Percentiles rank a stretch among this genome's conserved stretches.
These are phyloP conservation scores for Lacerta agilis DNA, from an alignment of 2,797 vertebrate genomes.

Conservation along the genomic window DNA sequence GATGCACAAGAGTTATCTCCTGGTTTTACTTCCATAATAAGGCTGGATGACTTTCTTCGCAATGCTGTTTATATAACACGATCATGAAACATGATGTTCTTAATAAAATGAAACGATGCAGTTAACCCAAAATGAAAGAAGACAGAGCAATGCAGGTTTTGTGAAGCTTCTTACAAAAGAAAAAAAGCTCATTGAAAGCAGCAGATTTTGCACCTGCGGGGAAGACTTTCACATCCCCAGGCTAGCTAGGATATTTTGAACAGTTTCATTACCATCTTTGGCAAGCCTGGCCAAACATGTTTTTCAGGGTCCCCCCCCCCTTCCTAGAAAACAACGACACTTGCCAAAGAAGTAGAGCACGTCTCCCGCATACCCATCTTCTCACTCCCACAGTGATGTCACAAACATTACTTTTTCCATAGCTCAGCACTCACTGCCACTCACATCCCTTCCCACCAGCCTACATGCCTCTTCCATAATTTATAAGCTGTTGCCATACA, in stretches of 20 bases:
- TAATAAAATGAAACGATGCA: conserved; percentile 40
- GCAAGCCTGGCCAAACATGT: conserved; percentile 17
- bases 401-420: conserved; percentile 11
- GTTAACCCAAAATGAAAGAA: conserved; percentile 51
- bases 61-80: conserved; percentile 56
- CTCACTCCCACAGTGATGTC: conserved; percentile 10
- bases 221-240: neutral
- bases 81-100: conserved; percentile 47
- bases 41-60: conserved; percentile 50
- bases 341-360: neutral
- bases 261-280: conserved; percentile 34
- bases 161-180: conserved; percentile 17
- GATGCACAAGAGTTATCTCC: conserved; percentile 32
- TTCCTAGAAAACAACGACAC: conserved; percentile 15
- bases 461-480: conserved; percentile 1
- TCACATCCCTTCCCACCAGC: conserved; percentile 23
- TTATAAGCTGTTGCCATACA: conserved; percentile 47
- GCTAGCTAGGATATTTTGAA: neutral
- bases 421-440: conserved; percentile 28
- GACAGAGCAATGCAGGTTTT: conserved; percentile 59
- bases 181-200: conserved; percentile 49
- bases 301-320: conserved; percentile 11
- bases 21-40: conserved; percentile 44
- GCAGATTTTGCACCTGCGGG: conserved; percentile 18
- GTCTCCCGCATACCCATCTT: neutral